Percentiles rank a stretch among this genome's conserved stretches.
Evolutionary conservation across 2,797 vertebrate species (phyloP).

Genomic region (Notoglanidium macrostoma): DNA sequence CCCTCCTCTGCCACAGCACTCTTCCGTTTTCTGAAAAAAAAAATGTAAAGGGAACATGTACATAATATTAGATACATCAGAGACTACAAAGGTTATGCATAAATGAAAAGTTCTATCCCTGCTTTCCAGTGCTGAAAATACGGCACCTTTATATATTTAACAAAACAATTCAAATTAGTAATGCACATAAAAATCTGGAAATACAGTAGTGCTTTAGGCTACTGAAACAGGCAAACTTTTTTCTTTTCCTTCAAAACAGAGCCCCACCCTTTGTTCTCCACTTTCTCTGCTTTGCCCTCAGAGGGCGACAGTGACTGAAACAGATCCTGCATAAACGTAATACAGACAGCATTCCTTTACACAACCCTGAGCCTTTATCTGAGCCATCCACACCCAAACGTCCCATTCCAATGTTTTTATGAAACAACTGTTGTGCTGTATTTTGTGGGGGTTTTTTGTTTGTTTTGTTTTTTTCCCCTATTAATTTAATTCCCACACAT

Average conservation of each 20-base stretch:
- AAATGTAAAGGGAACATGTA: constrained; percentile 15
- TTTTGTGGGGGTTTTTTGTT: not conserved
- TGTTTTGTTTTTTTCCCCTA: not conserved
- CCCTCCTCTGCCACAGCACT: constrained; percentile 58
- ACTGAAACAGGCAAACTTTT: constrained; percentile 21
- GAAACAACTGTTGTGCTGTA: not conserved
- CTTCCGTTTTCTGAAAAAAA: constrained; percentile 67
- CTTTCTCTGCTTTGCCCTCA: constrained; percentile 51
- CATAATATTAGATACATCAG: not conserved
- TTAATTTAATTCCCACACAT: constrained; percentile 3
- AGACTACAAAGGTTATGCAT: not conserved
- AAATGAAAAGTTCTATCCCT: not conserved
- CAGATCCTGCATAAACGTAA: constrained; percentile 32
- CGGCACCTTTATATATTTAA: not conserved
- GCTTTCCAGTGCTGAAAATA: not conserved
- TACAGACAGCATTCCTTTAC: constrained; percentile 39
- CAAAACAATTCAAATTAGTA: not conserved
- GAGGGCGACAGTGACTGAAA: constrained; percentile 51
- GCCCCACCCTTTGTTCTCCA: constrained; percentile 43
- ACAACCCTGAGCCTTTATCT: constrained; percentile 23
- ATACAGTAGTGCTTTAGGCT: constrained; percentile 12
- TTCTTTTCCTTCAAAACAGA: constrained; percentile 42
- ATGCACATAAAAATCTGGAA: not conserved
- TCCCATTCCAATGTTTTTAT: not conserved
- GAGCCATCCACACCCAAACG: constrained; percentile 27